Evolutionary conservation across 2,888 invertebrate genomes (phyloP), one percentile per base, ranked within the genome.

Genomic region (Gonocerus acuteangulatus): DNA sequence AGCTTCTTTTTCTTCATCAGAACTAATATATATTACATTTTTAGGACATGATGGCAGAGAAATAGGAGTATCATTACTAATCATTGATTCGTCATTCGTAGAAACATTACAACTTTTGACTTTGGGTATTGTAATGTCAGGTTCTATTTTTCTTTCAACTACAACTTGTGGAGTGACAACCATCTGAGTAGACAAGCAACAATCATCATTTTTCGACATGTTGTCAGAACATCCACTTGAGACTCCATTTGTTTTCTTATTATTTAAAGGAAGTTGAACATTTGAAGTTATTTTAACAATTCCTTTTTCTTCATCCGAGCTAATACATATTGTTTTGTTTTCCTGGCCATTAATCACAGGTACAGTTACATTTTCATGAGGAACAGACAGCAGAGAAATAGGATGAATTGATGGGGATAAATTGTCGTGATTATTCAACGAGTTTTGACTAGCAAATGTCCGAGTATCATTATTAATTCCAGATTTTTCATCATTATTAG

Each of bases 1-100:
- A 18, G 13, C 23, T 47, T 60, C 63, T 44, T 60, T 42, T 34
- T 63, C 63, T 21, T 63, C 63, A 32, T 63, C 63, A 2, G 63
- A 63, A 34, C 60, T 60, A 15, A 63, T 48, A 27, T 16, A 48
- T 54, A 63, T 56, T 2, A 63, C 60, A 48, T 44, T 48, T 39
- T 57, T n/a, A n/a, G n/a, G n/a, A n/a, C n/a, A n/a, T n/a, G n/a
- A n/a, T n/a, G n/a, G n/a, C n/a, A n/a, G n/a, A n/a, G n/a, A n/a
- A n/a, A n/a, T n/a, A n/a, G n/a, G 4, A 9, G 27, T 4, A 6
- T 27, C 27, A 27, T 4, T 4, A 27, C 9, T 4, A 27, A 27
- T 27, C 27, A 4, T 27, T 6, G 27, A 9, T 27, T 27, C 27
- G 27, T 27, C 27, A 27, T 27, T 6, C 27, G 9, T 13, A 39